Base-by-base conservation (phyloP, 1,140 invertebrate genomes). In the Monochamus saltuarius region DNA sequence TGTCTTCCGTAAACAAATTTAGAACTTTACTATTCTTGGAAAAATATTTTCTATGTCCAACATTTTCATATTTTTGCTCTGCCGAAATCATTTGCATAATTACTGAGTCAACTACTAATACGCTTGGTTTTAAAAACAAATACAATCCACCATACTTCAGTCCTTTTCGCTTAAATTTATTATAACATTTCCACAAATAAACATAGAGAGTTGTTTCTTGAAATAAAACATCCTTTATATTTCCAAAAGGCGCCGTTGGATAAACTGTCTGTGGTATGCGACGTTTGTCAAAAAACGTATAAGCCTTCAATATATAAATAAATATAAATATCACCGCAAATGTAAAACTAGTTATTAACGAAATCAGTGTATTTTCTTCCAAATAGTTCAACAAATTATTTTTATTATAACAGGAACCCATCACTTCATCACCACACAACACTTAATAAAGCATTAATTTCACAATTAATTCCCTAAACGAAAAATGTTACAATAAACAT, bases 131-230 rank as follows among this genome's bases (percentile, higher is more conserved):
- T 1, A 62, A 36, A 50, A 69, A 65, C 10, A 67, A 7, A 43
- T 58, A 69, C 19, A 69, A 60, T 10, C 67, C 67, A 8, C 61
- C 67, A 19, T 50, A 60, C 47, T 61, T 61, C 19, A 34, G 64
- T 34, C 45, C 40, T 50, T 65, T 64, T 37, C 61, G 53, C 38
- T 65, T 69, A 49, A 67, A 69, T 39, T 55, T 46, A 39, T 65
- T 69, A 34, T 67, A 63, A 43, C 63, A 62, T 47, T 63, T 65
- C 62, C 65, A 67, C 9, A 69, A 50, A 8, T 65, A 63, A 35
- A 58, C 52, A 54, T 68, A 64, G 37, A 70, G 45, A 1, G 64
- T 50, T 46, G 49, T 66, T 16, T 68, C 52, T 49, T 59, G 17
- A 34, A 59, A 57, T 16, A 68, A 7, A 10, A 69, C 58, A 17